Evolutionary conservation across 2,113 vertebrate genomes (phyloP).

Genomic region (Pelobates fuscus): DNA sequence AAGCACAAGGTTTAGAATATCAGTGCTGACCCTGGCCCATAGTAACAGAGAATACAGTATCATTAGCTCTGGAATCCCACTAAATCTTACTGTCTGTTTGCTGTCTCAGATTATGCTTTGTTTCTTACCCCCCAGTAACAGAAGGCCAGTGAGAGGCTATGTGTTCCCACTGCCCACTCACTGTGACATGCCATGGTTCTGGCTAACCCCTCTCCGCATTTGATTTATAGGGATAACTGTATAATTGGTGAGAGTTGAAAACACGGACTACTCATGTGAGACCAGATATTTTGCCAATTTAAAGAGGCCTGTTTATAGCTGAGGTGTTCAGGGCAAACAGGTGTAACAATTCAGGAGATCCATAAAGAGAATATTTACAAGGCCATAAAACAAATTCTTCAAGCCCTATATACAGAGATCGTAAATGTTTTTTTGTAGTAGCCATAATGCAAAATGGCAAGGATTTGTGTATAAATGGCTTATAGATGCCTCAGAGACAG

Average conservation of each 20-base stretch:
- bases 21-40: not conserved
- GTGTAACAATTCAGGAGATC: slow-evolving; percentile 25
- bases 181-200: slow-evolving; percentile 29
- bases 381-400: slow-evolving; percentile 24
- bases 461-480: not conserved
- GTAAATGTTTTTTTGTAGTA: not conserved
- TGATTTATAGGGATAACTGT: slow-evolving; percentile 37
- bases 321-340: slow-evolving; percentile 28
- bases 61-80: slow-evolving; percentile 38
- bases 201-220: slow-evolving; percentile 39
- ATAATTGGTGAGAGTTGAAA: slow-evolving; percentile 4
- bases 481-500: too few relatives aligned
- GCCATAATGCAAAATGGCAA: not conserved
- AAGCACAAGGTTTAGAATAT: slow-evolving; percentile 6
- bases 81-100: slow-evolving; percentile 41
- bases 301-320: slow-evolving; percentile 22
- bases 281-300: slow-evolving; percentile 4
- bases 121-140: slow-evolving; percentile 10
- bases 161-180: slow-evolving; percentile 37
- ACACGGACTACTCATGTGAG: slow-evolving; percentile 4
- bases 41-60: slow-evolving; percentile 36
- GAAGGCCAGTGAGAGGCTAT: not conserved
- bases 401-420: not conserved
- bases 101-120: slow-evolving; percentile 19
- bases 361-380: slow-evolving; percentile 41